phyloP scores from a whole-genome alignment of 1,140 invertebrate genomes.

The Tetranychus urticae region DNA sequence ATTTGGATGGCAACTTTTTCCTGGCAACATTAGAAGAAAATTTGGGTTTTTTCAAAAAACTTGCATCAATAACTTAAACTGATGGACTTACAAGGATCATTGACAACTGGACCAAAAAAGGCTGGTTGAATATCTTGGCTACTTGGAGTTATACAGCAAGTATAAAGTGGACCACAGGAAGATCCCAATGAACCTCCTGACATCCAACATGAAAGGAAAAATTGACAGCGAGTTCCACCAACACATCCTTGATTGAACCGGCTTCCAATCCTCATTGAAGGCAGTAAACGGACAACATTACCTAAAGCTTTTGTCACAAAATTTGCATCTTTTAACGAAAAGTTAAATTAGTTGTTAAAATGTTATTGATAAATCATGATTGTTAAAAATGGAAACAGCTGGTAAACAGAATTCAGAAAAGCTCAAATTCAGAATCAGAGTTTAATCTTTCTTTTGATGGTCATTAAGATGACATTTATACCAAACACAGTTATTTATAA shows the following conservation, averaged over 20 bases:
- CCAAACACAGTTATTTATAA: too few species aligned
- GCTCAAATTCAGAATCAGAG: too few species aligned
- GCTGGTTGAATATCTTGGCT: slow-evolving; percentile 16
- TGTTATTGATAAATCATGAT: too few species aligned
- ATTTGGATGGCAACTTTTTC: neutral
- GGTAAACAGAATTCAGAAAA: too few species aligned
- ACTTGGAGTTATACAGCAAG: slow-evolving; percentile 47
- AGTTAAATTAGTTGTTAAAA: too few species aligned
- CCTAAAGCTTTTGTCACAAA: slow-evolving; percentile 5
- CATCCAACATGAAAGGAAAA: slow-evolving; percentile 77
- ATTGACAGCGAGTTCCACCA: slow-evolving; percentile 47
- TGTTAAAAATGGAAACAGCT: too few species aligned
- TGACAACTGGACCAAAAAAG: slow-evolving; percentile 39
- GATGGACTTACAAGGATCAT: slow-evolving; percentile 39
- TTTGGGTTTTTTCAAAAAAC: neutral
- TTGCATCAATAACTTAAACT: neutral
- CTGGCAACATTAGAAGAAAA: neutral
- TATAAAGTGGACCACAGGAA: slow-evolving; percentile 37
- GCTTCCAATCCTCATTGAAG: slow-evolving; percentile 4
- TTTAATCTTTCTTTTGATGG: too few species aligned
- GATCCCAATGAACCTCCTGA: slow-evolving; percentile 52
- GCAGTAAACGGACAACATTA: slow-evolving; percentile 8
- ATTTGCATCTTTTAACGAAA: neutral
- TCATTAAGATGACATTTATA: too few species aligned
- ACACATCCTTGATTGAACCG: slow-evolving; percentile 11